Evolutionary conservation across 1,140 invertebrate genomes (phyloP).

Genomic region (Thaumatotibia leucotreta): DNA sequence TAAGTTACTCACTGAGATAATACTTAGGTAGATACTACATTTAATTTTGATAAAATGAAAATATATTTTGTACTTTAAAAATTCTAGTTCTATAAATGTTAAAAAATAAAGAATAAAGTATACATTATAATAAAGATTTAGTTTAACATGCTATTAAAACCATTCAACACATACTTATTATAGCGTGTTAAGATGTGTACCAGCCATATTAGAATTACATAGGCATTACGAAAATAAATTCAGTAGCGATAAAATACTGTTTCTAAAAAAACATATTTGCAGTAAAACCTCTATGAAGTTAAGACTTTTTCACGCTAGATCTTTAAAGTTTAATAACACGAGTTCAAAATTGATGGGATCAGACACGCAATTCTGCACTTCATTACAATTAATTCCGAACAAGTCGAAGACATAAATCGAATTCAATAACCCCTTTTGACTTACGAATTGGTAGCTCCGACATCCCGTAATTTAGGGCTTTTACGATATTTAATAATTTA

Average conservation of each 20-base stretch:
- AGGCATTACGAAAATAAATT: background rate
- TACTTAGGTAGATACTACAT: no score
- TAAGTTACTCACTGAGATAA: no score
- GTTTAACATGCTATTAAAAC: no score
- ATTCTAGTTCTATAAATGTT: no score
- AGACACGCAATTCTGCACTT: slow-evolving; percentile 11
- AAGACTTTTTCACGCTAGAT: background rate
- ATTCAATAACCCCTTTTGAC: slow-evolving; percentile 11
- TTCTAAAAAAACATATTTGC: background rate
- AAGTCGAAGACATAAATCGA: slow-evolving; percentile 1
- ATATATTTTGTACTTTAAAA: no score
- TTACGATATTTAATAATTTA: background rate
- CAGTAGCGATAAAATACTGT: background rate
- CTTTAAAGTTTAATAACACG: background rate
- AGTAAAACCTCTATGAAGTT: background rate
- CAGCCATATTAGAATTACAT: background rate
- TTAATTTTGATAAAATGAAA: no score
- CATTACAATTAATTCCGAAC: slow-evolving; percentile 7
- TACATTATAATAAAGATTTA: no score
- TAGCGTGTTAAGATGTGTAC: background rate
- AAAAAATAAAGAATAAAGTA: no score
- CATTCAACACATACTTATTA: background rate
- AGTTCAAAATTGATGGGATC: background rate
- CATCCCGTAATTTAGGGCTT: background rate
- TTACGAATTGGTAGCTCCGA: slow-evolving; percentile 1